Conservation (phyloP, 2,888 invertebrate genomes). For the Neoscelio sp. region DNA sequence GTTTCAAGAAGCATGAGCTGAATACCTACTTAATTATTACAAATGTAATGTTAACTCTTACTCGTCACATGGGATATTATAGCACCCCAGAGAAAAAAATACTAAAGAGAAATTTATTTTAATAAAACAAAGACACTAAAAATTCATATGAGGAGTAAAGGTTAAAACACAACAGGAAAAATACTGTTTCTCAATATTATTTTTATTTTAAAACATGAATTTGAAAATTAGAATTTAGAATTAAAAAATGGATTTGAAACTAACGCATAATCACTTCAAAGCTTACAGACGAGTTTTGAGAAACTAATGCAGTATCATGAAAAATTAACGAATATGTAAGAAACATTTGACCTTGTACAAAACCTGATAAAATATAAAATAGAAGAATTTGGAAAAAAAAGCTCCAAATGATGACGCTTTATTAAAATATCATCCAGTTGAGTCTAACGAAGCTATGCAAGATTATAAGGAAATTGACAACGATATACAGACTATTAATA, state of each 20-base stretch:
- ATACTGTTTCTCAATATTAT: conserved; percentile 69
- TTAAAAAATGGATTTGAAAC: conserved; percentile 64
- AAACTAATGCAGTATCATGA: conserved; percentile 3
- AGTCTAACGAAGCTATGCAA: background rate
- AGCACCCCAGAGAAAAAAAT: too few species aligned
- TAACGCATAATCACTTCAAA: conserved; percentile 68
- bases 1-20: conserved; percentile 61
- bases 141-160: too few species aligned
- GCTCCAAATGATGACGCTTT: background rate
- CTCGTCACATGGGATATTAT: too few species aligned
- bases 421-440: conserved; percentile 38
- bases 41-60: conserved; percentile 66
- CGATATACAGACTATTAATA: conserved; percentile 14
- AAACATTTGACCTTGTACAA: conserved; percentile 8
- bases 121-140: too few species aligned
- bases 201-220: conserved; percentile 73
- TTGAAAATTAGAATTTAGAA: conserved; percentile 66
- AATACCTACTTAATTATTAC: conserved; percentile 56
- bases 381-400: background rate
- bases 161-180: conserved; percentile 73
- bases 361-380: conserved; percentile 15
- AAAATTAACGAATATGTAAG: background rate
- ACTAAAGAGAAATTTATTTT: too few species aligned
- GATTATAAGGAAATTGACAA: conserved; percentile 11
- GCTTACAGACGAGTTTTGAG: background rate